These are phyloP conservation scores for Phycodurus eques DNA, from an alignment of 2,113 vertebrate genomes.

Conservation along the genomic window DNA sequence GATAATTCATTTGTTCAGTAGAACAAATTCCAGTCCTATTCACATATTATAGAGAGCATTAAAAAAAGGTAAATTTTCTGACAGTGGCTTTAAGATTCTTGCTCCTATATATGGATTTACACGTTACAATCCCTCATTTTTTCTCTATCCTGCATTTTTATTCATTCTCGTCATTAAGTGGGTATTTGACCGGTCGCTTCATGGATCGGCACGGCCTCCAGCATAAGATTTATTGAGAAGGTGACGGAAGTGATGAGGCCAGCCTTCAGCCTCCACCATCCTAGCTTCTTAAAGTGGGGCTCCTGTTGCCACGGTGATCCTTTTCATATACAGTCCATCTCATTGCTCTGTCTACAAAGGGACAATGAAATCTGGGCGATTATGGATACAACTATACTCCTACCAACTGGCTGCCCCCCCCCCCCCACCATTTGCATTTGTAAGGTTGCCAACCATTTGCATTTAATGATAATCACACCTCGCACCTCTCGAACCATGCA, in stretches of 20 bases:
- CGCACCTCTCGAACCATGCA: constrained; percentile 2
- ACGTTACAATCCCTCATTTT: not conserved
- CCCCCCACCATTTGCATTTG: constrained; percentile 52
- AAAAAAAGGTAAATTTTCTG: not conserved
- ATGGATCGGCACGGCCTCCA: constrained; percentile 26
- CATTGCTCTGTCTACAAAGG: constrained; percentile 39
- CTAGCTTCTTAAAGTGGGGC: constrained; percentile 54
- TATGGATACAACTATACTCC: constrained; percentile 41
- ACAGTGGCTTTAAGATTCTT: not conserved
- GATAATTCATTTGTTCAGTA: too few relatives aligned
- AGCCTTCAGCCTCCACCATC: constrained; percentile 42
- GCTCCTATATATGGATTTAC: not conserved
- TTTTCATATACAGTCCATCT: constrained; percentile 63
- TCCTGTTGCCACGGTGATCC: constrained; percentile 71
- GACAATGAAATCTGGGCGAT: constrained; percentile 61
- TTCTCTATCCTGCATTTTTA: constrained; percentile 4
- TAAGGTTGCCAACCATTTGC: constrained; percentile 50
- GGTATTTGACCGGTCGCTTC: constrained; percentile 19
- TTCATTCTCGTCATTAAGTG: constrained; percentile 7
- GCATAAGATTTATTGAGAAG: constrained; percentile 35
- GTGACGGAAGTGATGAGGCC: constrained; percentile 44
- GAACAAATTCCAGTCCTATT: not conserved
- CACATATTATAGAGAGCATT: not conserved
- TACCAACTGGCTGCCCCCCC: constrained; percentile 9
- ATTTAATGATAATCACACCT: constrained; percentile 40